Evolutionary conservation across 2,888 invertebrate genomes (phyloP).

Genomic region (Malthinus seriepunctatus): DNA sequence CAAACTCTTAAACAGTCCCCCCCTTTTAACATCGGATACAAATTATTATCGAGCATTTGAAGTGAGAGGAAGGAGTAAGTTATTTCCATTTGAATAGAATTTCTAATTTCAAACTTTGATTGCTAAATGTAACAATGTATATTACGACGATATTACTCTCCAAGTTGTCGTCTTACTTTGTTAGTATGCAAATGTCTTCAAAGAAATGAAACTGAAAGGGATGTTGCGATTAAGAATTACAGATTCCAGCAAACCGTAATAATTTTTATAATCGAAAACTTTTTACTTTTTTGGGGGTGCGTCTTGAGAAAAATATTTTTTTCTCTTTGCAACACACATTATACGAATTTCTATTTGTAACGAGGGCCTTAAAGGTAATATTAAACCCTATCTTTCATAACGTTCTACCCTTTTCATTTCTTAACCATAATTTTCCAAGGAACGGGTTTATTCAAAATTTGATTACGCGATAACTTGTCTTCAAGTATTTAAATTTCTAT

Average conservation of each 20-base stretch:
- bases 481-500: conserved; percentile 17
- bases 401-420: conserved; percentile 21
- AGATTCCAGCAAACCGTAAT: conserved; percentile 15
- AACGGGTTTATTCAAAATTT: conserved; percentile 21
- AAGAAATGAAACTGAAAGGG: conserved; percentile 12
- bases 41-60: conserved; percentile 39
- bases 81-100: conserved; percentile 50
- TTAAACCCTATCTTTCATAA: conserved; percentile 19
- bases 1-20: conserved; percentile 15
- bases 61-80: conserved; percentile 33
- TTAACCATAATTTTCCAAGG: conserved; percentile 22
- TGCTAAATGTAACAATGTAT: conserved; percentile 41
- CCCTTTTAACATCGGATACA: conserved; percentile 25
- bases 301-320: background rate
- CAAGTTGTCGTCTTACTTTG: conserved; percentile 18
- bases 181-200: conserved; percentile 3
- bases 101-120: conserved; percentile 47
- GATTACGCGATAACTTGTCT: conserved; percentile 19
- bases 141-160: conserved; percentile 33
- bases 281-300: conserved; percentile 7
- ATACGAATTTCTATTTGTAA: conserved; percentile 16
- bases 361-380: conserved; percentile 10
- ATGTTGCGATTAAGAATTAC: conserved; percentile 6
- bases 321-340: background rate
- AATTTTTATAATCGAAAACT: conserved; percentile 19